Conservation (phyloP, 2,113 vertebrate species). For the Vanacampus margaritifer region DNA sequence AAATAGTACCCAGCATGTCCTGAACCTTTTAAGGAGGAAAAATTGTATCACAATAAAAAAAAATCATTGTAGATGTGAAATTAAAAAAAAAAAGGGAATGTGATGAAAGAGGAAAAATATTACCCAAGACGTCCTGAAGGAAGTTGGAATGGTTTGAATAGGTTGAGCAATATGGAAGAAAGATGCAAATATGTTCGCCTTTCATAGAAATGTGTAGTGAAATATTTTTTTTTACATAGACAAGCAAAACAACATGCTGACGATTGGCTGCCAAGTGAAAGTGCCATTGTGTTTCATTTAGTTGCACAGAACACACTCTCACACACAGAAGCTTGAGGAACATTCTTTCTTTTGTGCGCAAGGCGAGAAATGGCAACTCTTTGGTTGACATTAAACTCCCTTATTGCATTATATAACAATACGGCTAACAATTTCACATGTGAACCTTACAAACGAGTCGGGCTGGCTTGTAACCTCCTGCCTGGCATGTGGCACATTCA, state of each 20-base stretch:
- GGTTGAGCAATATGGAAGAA: background rate
- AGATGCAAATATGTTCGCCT: no score
- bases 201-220: no score
- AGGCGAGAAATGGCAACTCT: background rate
- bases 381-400: background rate
- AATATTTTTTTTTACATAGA: no score
- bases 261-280: background rate
- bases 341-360: background rate
- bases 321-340: background rate
- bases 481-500: conserved; percentile 63
- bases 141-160: background rate
- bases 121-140: no score
- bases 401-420: background rate
- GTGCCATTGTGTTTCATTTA: conserved; percentile 2
- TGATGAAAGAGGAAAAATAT: no score
- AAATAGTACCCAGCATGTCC: no score
- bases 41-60: no score
- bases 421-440: background rate
- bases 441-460: background rate
- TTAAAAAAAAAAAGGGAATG: no score
- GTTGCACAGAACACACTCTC: background rate
- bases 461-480: conserved; percentile 5
- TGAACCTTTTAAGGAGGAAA: no score
- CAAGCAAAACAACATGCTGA: background rate
- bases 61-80: no score